These are phyloP conservation scores for Octopus bimaculoides DNA, from an alignment of 1,140 invertebrate species.

Conservation along the genomic window DNA sequence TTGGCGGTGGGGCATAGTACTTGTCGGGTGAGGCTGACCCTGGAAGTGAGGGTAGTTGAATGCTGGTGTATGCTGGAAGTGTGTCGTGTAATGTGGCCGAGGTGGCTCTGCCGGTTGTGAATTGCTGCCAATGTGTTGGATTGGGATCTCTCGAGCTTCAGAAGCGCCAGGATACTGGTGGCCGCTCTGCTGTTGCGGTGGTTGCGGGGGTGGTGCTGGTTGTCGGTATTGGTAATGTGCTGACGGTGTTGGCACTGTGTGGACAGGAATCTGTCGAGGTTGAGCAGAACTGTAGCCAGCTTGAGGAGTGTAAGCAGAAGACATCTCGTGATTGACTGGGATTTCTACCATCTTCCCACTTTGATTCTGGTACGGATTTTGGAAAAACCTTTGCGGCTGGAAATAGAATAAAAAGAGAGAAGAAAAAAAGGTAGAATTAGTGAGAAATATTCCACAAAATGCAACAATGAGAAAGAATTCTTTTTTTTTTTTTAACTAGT, in stretches of 20 bases:
- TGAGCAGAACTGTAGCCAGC: background rate
- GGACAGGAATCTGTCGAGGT: background rate
- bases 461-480: no score
- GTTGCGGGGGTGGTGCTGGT: conserved; percentile 1
- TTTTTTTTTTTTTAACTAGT: no score
- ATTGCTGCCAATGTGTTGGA: conserved; percentile 25
- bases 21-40: conserved; percentile 52
- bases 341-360: conserved; percentile 18
- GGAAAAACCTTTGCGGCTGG: background rate
- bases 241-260: background rate
- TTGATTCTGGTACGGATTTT: background rate
- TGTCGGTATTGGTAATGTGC: background rate
- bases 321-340: conserved; percentile 28
- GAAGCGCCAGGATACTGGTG: conserved; percentile 32
- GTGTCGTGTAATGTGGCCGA: conserved; percentile 12
- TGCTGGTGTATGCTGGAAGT: conserved; percentile 16
- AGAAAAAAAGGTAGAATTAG: background rate
- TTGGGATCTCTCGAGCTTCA: conserved; percentile 33
- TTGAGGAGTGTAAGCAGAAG: conserved; percentile 11
- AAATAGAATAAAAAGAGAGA: background rate
- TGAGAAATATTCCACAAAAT: background rate
- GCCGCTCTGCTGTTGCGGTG: conserved; percentile 21
- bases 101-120: conserved; percentile 16
- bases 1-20: conserved; percentile 49
- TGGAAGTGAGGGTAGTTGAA: conserved; percentile 31